Evolutionary conservation across 1,140 invertebrate species (phyloP).

Genomic region (Metopolophium dirhodum): DNA sequence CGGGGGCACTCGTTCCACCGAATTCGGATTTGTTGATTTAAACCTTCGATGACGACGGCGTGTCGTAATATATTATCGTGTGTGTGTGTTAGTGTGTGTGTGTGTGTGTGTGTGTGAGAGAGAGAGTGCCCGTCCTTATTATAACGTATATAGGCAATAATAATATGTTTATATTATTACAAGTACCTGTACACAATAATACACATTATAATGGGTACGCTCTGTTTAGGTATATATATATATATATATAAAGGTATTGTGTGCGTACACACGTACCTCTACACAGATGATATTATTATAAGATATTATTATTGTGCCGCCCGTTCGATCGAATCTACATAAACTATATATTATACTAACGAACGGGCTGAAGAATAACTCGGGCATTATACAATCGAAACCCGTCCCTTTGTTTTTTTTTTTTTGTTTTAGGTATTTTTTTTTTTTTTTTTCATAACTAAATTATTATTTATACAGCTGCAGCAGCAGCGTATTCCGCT

Average conservation of each 20-base stretch:
- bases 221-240: too few relatives aligned
- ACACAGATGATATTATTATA: background rate
- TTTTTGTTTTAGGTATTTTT: background rate
- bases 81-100: too few relatives aligned
- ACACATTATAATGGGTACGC: background rate
- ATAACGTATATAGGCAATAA: background rate
- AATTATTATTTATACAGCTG: slow-evolving; percentile 4
- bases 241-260: background rate
- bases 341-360: background rate
- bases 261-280: too few relatives aligned
- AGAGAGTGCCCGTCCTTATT: too few relatives aligned
- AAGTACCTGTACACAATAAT: background rate
- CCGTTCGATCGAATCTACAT: background rate
- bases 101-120: too few relatives aligned
- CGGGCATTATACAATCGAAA: background rate
- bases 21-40: background rate
- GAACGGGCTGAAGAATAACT: background rate
- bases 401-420: background rate
- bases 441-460: background rate
- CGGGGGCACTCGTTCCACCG: background rate
- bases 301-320: background rate
- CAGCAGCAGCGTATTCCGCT: too few relatives aligned
- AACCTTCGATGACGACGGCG: background rate
- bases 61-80: background rate
- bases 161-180: background rate